These are phyloP conservation scores for Nymphalis c-album DNA, from an alignment of 2,888 invertebrate genomes.

Conservation along the genomic window DNA sequence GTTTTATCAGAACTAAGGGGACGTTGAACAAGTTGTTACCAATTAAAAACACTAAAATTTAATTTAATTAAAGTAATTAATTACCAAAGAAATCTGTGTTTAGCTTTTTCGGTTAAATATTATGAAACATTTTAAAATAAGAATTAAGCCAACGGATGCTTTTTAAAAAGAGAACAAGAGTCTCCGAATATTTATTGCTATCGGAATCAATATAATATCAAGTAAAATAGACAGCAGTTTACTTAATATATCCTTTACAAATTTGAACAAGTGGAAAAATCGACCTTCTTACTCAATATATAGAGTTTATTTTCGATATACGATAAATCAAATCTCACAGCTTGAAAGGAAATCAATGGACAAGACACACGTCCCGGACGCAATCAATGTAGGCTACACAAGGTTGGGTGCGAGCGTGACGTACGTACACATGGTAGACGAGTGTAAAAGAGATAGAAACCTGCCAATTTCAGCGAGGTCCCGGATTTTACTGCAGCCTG, in stretches of 20 bases:
- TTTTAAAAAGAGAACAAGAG: neutral
- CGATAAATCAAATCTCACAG: constrained; percentile 30
- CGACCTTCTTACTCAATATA: neutral
- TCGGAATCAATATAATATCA: neutral
- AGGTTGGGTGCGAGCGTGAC: constrained; percentile 36
- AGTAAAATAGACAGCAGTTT: neutral
- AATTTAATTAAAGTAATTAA: too few species aligned
- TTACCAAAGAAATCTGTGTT: too few species aligned
- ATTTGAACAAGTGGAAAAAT: neutral
- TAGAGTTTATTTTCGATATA: constrained; percentile 20
- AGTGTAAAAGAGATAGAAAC: constrained; percentile 21
- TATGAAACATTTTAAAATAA: neutral
- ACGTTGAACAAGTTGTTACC: too few species aligned
- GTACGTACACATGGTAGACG: constrained; percentile 17
- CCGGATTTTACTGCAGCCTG: constrained; percentile 39
- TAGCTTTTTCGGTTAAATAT: too few species aligned
- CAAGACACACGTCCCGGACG: constrained; percentile 39
- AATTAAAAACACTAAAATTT: too few species aligned
- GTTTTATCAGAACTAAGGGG: too few species aligned
- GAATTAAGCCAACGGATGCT: neutral
- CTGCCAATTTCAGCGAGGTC: constrained; percentile 23
- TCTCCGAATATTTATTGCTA: neutral
- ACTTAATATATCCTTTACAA: neutral
- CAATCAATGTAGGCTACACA: constrained; percentile 40
- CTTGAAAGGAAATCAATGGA: constrained; percentile 37